A percentile compares a stretch with the other conserved stretches of the same genome.
phyloP scores from a whole-genome alignment of 2,888 invertebrate genomes.

The Dynastes maya region DNA sequence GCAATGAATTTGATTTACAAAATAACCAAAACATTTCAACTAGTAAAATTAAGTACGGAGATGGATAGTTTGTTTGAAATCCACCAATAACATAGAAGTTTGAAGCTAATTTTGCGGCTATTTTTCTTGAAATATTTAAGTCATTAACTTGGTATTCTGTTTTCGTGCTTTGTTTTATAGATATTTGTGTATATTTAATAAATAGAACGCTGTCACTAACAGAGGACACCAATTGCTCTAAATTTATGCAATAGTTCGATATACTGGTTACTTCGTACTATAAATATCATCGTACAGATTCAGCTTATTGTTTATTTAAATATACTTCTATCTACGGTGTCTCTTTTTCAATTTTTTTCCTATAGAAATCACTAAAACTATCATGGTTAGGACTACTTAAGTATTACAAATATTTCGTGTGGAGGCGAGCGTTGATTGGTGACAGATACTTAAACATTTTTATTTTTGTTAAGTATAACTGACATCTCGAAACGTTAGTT shows the following conservation, averaged over 20 bases:
- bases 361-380: conserved; percentile 64
- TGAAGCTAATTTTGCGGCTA: too few relatives aligned
- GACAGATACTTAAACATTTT: conserved; percentile 24
- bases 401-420: conserved; percentile 36
- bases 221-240: conserved; percentile 64
- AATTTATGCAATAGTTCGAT: conserved; percentile 66
- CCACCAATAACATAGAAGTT: too few relatives aligned
- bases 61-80: too few relatives aligned
- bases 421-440: conserved; percentile 37
- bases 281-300: conserved; percentile 62
- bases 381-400: conserved; percentile 44
- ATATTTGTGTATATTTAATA: background rate
- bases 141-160: background rate
- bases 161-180: background rate
- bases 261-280: conserved; percentile 65
- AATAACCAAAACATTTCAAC: too few relatives aligned
- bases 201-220: conserved; percentile 59
- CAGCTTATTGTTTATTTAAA: conserved; percentile 58
- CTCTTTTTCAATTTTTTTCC: conserved; percentile 55
- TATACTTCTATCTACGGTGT: conserved; percentile 64
- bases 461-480: conserved; percentile 5
- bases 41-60: too few relatives aligned
- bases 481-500: conserved; percentile 30
- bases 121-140: background rate
- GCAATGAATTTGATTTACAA: too few relatives aligned